Evolutionary conservation across 2,797 vertebrate species (phyloP), one percentile per base, ranked within the genome.

Genomic region (Chromobotia macracanthus): DNA sequence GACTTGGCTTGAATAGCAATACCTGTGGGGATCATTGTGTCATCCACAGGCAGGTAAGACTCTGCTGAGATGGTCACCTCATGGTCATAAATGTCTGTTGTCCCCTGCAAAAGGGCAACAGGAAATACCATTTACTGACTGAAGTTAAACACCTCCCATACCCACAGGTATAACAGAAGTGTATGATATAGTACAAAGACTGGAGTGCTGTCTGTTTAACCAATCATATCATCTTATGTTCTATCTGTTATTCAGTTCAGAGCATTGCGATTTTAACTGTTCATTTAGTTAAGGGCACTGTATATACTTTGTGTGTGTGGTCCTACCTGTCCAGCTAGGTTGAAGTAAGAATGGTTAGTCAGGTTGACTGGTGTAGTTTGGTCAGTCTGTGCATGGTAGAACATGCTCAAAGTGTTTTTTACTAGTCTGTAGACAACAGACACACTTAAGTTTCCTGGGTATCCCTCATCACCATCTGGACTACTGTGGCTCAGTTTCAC

Each of bases 291-390:
- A 28, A 53, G 56, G 25, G 48, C 23, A 0, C 2, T 9, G 10
- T 21, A 19, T 38, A 25, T 5, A 46, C 25, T 18, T 31, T 18
- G 7, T 64, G 13, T 55, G 10, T 15, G 38, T 58, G 8, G 0
- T 8, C 89, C 90, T 87, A 98, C 97, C 91, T 97, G 95, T 85
- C 97, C 96, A 18, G 94, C 93, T 35, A 99, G 89, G 89, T 99
- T 99, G 88, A 99, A 99, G 85, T 98, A 99, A 0, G 96, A 88
- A 1, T 99, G 97, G 88, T 98, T 99, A 77, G 97, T 97, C 80
- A 99, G 90, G 88, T 87, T 99, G 87, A 99, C 83, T 0, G 96
- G 96, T 0, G 97, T 98, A 0, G 92, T 94, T 88, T 91, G 94
- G 82, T 86, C 95, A 61, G 92, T 91, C 65, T 89, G 87, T 2